Evolutionary conservation across 2,888 invertebrate species (phyloP).

Genomic region (Ommatoiulus sabulosus): DNA sequence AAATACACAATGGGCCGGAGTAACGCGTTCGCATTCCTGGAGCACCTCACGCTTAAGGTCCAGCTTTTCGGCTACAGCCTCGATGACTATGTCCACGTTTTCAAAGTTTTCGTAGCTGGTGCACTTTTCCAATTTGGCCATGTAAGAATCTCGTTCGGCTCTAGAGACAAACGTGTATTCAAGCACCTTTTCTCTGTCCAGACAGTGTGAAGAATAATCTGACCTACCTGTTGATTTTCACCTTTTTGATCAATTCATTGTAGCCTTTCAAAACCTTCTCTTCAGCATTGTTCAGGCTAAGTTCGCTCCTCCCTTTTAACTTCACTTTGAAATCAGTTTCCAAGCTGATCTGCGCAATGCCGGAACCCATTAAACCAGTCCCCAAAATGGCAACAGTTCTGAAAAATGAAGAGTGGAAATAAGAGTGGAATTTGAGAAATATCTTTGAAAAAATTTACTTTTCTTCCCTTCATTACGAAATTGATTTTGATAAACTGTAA

Average conservation of each 20-base stretch:
- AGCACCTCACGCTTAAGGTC: constrained; percentile 96
- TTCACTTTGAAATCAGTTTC: constrained; percentile 92
- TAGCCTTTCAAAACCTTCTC: constrained; percentile 90
- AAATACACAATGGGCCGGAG: constrained; percentile 90
- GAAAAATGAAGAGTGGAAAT: not conserved
- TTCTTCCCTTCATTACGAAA: too few species aligned
- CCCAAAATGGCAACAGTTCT: constrained; percentile 84
- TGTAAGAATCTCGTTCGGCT: constrained; percentile 80
- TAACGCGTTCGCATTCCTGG: constrained; percentile 89
- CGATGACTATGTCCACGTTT: constrained; percentile 92
- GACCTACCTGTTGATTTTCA: constrained; percentile 72
- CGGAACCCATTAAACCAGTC: constrained; percentile 98
- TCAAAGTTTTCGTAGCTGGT: constrained; percentile 85
- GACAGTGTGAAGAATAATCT: not conserved
- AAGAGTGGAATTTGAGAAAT: too few species aligned
- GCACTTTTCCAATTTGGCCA: constrained; percentile 84
- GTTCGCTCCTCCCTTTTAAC: constrained; percentile 88
- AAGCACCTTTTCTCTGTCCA: not conserved
- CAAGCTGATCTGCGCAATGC: constrained; percentile 95
- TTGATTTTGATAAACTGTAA: too few species aligned
- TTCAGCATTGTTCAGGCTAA: constrained; percentile 87
- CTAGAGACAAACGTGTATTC: constrained; percentile 68
- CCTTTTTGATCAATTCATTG: constrained; percentile 84
- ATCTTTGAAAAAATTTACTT: too few species aligned
- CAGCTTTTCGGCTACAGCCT: constrained; percentile 98